A percentile compares a stretch with the other conserved stretches of the same genome.
Conservation (phyloP, 2,888 invertebrate genomes). For the Clanis bilineata region DNA sequence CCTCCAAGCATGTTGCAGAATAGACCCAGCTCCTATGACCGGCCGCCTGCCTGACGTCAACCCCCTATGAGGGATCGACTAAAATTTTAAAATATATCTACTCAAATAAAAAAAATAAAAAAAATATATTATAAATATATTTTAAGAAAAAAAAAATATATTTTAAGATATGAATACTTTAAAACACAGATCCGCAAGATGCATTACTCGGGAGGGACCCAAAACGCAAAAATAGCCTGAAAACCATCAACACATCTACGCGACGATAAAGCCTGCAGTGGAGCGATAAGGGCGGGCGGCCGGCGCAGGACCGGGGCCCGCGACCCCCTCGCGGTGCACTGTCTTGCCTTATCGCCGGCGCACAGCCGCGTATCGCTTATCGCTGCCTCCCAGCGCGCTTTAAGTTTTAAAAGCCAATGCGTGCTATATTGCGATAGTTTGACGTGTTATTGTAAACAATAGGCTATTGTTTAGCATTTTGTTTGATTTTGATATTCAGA, state of each 20-base stretch:
- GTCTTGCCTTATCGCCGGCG: constrained; percentile 48
- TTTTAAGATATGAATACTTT: too few relatives aligned
- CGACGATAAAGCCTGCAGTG: constrained; percentile 11
- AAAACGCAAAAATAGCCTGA: neutral
- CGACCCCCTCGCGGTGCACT: constrained; percentile 21
- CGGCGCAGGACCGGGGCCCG: constrained; percentile 15
- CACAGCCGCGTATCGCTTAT: constrained; percentile 60
- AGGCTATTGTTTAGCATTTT: constrained; percentile 14
- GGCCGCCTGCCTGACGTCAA: too few relatives aligned
- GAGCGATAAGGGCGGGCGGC: constrained; percentile 20
- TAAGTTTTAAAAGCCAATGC: constrained; percentile 33
- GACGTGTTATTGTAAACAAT: constrained; percentile 15
- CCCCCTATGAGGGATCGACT: too few relatives aligned
- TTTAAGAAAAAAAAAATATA: too few relatives aligned
- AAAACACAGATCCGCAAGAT: neutral
- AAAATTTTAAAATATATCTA: too few relatives aligned
- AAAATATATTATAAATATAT: too few relatives aligned
- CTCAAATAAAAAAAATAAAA: too few relatives aligned
- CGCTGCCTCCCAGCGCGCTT: constrained; percentile 38
- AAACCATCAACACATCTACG: constrained; percentile 7
- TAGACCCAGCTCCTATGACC: too few relatives aligned
- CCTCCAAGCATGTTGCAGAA: too few relatives aligned
- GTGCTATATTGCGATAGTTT: constrained; percentile 23
- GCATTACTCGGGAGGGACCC: neutral
- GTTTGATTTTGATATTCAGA: neutral